phyloP scores from a whole-genome alignment of 2,888 invertebrate species.

The Ochropleura plecta region DNA sequence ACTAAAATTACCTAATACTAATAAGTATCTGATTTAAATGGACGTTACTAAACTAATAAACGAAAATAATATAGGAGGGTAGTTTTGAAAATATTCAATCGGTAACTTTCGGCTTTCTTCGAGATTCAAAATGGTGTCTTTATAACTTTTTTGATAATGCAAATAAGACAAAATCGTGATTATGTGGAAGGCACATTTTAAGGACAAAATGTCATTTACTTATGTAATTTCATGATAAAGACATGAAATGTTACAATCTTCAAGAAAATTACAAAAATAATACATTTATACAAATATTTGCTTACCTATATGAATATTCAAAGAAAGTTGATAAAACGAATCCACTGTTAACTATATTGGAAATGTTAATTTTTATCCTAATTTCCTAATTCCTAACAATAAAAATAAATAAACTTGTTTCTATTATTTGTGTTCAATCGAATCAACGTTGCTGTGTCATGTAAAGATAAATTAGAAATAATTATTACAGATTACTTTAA shows the following conservation, averaged over 20 bases:
- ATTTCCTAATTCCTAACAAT: conserved; percentile 87
- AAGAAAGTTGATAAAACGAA: conserved; percentile 36
- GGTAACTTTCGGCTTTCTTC: conserved; percentile 38
- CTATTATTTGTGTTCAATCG: background rate
- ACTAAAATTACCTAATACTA: conserved; percentile 35
- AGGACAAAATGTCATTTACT: conserved; percentile 49
- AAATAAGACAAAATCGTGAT: conserved; percentile 39
- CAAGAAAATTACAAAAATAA: conserved; percentile 50
- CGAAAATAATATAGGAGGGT: conserved; percentile 7
- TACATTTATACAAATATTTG: conserved; percentile 34
- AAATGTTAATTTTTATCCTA: conserved; percentile 49
- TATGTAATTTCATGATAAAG: conserved; percentile 33
- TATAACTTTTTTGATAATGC: conserved; percentile 20
- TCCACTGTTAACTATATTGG: conserved; percentile 39
- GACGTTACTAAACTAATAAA: conserved; percentile 29
- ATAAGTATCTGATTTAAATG: conserved; percentile 52
- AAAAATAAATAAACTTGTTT: conserved; percentile 60
- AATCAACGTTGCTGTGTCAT: background rate
- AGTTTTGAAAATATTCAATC: conserved; percentile 14
- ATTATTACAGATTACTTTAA: background rate
- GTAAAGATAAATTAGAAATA: background rate
- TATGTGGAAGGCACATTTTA: conserved; percentile 56
- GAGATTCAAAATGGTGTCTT: conserved; percentile 54
- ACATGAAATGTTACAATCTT: conserved; percentile 27
- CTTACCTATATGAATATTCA: conserved; percentile 39